Conservation (phyloP, 64 coral and sea anemone genomes). For the Acropora tenuis region DNA sequence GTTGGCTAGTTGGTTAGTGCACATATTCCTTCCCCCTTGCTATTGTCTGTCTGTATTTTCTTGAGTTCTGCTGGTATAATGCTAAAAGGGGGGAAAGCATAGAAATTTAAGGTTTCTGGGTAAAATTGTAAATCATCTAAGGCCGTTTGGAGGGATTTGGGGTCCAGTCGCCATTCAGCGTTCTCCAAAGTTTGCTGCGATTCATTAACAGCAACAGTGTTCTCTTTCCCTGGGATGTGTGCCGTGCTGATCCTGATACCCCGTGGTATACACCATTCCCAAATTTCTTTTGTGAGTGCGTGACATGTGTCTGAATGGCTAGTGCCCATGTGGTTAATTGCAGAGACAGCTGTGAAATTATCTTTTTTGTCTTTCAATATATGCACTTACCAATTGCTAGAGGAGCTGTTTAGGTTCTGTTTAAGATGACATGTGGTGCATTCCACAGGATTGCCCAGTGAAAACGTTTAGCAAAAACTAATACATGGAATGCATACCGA, state of each 20-base stretch:
- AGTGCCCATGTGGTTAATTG: constrained; percentile 69
- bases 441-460: no score
- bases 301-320: constrained; percentile 46
- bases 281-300: constrained; percentile 1
- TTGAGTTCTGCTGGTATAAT: neutral
- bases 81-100: constrained; percentile 55
- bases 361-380: no score
- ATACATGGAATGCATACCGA: no score
- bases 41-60: constrained; percentile 1
- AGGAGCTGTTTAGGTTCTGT: no score
- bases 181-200: neutral
- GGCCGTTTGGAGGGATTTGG: neutral
- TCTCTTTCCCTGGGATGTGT: constrained; percentile 47
- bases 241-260: constrained; percentile 28
- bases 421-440: no score
- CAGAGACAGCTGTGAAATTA: constrained; percentile 52
- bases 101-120: constrained; percentile 26
- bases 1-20: constrained; percentile 17
- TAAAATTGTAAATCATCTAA: neutral
- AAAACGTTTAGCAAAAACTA: no score
- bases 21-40: constrained; percentile 2
- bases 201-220: constrained; percentile 35
- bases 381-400: no score
- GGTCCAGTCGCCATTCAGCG: constrained; percentile 21
- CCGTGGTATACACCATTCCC: constrained; percentile 37